A percentile compares a stretch with the other conserved stretches of the same genome.
Conservation (phyloP, 2,113 vertebrate genomes). For the Corythornis madagascariensis region DNA sequence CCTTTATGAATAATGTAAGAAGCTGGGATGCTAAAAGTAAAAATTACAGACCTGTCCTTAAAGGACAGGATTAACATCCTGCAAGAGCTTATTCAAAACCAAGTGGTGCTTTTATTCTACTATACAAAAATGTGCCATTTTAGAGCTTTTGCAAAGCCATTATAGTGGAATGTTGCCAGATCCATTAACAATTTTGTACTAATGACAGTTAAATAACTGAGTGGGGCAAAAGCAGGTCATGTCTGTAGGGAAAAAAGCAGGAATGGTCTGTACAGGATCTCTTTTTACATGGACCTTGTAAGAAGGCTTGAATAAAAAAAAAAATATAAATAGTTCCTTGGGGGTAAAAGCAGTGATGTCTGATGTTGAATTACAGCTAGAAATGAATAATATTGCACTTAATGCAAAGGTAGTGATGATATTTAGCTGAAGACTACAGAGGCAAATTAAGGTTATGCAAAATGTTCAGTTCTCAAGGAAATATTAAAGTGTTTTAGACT, state of each 20-base stretch:
- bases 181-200: not conserved
- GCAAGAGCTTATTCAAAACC: slow-evolving; percentile 28
- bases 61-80: slow-evolving; percentile 48
- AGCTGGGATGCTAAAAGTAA: slow-evolving; percentile 43
- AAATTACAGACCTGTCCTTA: slow-evolving; percentile 53
- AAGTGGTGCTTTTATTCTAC: not conserved
- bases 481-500: not conserved
- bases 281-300: accelerated
- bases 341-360: not conserved
- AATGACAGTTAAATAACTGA: not conserved
- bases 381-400: not conserved
- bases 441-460: not conserved
- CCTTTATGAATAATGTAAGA: slow-evolving; percentile 63
- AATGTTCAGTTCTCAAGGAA: not conserved
- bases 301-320: not conserved
- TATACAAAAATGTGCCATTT: not conserved
- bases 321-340: not conserved
- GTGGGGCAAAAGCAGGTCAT: not conserved
- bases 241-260: not conserved
- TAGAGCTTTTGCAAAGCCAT: not conserved
- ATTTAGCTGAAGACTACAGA: not conserved
- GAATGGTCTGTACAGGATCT: not conserved
- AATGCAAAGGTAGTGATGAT: not conserved
- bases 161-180: not conserved
- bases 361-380: not conserved